Conservation (phyloP, 2,113 vertebrate species). For the Origma solitaria region DNA sequence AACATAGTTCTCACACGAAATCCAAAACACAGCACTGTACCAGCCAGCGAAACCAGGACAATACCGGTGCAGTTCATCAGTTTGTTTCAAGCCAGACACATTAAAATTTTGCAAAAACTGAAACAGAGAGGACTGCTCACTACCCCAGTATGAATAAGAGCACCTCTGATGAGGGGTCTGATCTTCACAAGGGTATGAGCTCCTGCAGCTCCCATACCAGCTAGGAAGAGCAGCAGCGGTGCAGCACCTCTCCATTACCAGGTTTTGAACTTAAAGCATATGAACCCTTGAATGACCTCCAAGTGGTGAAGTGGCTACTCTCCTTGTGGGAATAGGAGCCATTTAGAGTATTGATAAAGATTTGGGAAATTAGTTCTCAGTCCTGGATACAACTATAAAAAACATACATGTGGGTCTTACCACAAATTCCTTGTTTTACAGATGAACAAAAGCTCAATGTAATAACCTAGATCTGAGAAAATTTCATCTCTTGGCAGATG, state of each 20-base stretch:
- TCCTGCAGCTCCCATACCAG: not conserved
- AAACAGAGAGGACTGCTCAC: not conserved
- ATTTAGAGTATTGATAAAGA: not conserved
- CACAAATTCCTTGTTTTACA: not conserved
- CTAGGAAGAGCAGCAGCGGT: not conserved
- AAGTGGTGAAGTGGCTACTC: not conserved
- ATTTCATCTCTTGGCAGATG: not conserved
- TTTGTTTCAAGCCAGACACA: not conserved
- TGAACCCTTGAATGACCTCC: not conserved
- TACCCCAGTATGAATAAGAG: not conserved
- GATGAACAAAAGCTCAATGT: not conserved
- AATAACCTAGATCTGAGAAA: not conserved
- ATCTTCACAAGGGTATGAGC: not conserved
- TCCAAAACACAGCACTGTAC: not conserved
- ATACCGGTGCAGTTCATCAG: fast-evolving
- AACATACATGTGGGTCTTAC: not conserved
- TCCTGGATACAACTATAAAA: not conserved
- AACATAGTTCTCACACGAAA: not conserved
- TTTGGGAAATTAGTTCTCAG: not conserved
- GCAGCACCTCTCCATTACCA: not conserved
- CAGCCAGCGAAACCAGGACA: not conserved
- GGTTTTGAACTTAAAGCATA: not conserved
- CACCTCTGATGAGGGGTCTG: fast-evolving
- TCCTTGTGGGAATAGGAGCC: not conserved
- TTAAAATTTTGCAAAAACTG: not conserved